Evolutionary conservation across 2,888 invertebrate species (phyloP).

Genomic region (Agelastica alni): DNA sequence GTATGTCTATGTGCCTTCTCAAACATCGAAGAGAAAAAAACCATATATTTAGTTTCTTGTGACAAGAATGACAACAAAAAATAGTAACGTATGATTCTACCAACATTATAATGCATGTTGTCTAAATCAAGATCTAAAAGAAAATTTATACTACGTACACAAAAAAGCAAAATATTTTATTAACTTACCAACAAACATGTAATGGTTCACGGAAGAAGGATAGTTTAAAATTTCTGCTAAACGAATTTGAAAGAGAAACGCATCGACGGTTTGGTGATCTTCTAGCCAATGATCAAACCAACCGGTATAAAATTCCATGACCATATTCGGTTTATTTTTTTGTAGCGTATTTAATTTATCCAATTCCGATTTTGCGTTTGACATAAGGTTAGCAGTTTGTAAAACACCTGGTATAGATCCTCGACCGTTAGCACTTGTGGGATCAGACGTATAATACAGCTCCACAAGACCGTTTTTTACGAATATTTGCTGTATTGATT

Average conservation of each 20-base stretch:
- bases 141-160: too few species aligned
- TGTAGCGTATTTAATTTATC: constrained; percentile 54
- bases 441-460: constrained; percentile 61
- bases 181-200: constrained; percentile 72
- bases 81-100: neutral
- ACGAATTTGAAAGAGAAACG: constrained; percentile 30
- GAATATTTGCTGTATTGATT: constrained; percentile 51
- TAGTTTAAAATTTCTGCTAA: constrained; percentile 40
- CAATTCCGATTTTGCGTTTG: constrained; percentile 53
- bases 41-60: too few species aligned
- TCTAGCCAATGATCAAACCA: constrained; percentile 65
- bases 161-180: too few species aligned
- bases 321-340: constrained; percentile 59
- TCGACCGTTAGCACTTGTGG: constrained; percentile 38
- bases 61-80: neutral
- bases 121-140: constrained; percentile 49
- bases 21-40: too few species aligned
- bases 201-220: constrained; percentile 76
- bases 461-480: constrained; percentile 53
- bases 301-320: constrained; percentile 63
- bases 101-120: neutral
- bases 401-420: constrained; percentile 42
- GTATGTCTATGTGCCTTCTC: too few species aligned
- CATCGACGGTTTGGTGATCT: constrained; percentile 38
- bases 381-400: constrained; percentile 56